Base-by-base conservation (phyloP, 2,888 invertebrate species). In the Drosophila melanocephala region DNA sequence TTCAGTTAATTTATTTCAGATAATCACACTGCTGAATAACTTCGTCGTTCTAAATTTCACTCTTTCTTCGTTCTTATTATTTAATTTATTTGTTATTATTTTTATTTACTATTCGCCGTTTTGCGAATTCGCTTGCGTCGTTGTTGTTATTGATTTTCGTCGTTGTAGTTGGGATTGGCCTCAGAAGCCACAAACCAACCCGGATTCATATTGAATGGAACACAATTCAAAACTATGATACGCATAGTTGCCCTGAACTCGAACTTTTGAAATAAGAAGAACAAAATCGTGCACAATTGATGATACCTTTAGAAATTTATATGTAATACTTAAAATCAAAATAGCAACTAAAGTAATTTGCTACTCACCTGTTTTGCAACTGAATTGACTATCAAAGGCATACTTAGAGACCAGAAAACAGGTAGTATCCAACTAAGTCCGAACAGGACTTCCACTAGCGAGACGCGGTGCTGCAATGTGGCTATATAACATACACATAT, bases 341-440 rank as follows among this genome's bases (percentile, higher is more conserved):
- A 22, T 47, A 22, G 0, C 44, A 47, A 26, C 16, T 16, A 16
- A 16, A 47, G 22, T 16, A 2, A 47, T 47, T 47, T 47, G 47
- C 16, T 5, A 63, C 65, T 63, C 39, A 63, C 64, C 63, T 66
- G 32, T 28, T n/a, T 44, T 9, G 47, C 33, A 33, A 82, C 50
- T 42, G 64, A 56, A 52, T 78, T 84, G 0, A 63, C 55, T 14
- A 56, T 35, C 32, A 84, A 10, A 12, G 81, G 81, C 9, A 84
- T 39, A 33, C 56, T 52, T n/a, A 81, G 44, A 30, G 82, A 85
- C 28, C 62, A 32, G 16, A 55, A 16, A 33, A 78, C 50, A 0
- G 81, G 81, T 1, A 53, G 16, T 7, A 78, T n/a, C 85, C 81
- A 81, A 19, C 32, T 5, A 2, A 70, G 12, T 1, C 78, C 22